Evolutionary conservation across 2,797 vertebrate genomes (phyloP).

Genomic region (Vespertilio murinus): DNA sequence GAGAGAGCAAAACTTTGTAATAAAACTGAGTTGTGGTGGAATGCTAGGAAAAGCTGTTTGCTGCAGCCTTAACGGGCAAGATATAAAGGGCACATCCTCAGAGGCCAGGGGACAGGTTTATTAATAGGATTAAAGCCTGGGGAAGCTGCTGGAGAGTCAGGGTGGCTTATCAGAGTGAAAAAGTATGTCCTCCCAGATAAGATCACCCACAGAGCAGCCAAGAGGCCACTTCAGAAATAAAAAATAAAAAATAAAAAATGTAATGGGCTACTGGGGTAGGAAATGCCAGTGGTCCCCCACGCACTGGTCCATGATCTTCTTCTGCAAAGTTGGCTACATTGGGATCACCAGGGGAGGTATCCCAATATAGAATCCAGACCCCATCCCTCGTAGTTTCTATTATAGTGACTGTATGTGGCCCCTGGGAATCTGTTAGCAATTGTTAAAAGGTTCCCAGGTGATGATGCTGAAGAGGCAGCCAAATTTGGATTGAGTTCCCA

Average conservation of each 20-base stretch:
- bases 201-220: neutral
- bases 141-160: neutral
- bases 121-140: slow-evolving; percentile 64
- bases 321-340: neutral
- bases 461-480: neutral
- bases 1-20: slow-evolving; percentile 59
- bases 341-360: neutral
- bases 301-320: neutral
- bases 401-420: neutral
- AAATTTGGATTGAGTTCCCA: neutral
- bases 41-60: slow-evolving; percentile 48
- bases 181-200: slow-evolving; percentile 46
- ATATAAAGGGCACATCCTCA: slow-evolving; percentile 53
- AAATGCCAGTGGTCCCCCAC: neutral
- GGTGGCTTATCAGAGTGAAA: slow-evolving; percentile 58
- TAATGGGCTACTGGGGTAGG: neutral
- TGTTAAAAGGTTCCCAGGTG: neutral
- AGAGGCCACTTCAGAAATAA: slow-evolving; percentile 18
- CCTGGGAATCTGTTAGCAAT: neutral
- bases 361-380: neutral
- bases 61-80: slow-evolving; percentile 14
- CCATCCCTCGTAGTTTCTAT: neutral
- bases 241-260: neutral
- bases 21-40: slow-evolving; percentile 72
- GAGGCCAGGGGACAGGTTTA: slow-evolving; percentile 69